phyloP scores from a whole-genome alignment of 1,140 invertebrate genomes.

The Odontomachus brunneus region DNA sequence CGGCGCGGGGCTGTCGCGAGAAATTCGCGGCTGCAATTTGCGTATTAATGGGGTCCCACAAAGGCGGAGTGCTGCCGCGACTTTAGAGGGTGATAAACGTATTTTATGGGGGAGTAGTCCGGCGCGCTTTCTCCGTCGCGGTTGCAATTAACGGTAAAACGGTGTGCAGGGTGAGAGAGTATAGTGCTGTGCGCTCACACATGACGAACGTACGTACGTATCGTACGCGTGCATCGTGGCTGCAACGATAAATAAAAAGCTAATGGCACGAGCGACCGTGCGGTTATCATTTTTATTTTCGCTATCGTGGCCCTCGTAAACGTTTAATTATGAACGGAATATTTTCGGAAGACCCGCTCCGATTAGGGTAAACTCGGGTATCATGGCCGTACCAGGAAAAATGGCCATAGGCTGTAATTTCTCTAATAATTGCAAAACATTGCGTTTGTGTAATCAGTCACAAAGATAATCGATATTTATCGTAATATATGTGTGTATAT shows the following conservation, averaged over 20 bases:
- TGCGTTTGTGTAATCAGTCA: no score
- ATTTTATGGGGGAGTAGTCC: slow-evolving; percentile 70
- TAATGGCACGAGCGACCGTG: slow-evolving; percentile 45
- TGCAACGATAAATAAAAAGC: slow-evolving; percentile 65
- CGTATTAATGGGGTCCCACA: slow-evolving; percentile 69
- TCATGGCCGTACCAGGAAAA: no score
- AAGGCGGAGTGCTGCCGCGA: slow-evolving; percentile 53
- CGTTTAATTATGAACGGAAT: slow-evolving; percentile 43
- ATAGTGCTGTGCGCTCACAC: background rate
- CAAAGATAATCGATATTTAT: no score
- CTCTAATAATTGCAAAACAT: no score
- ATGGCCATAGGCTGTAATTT: no score
- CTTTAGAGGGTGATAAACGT: slow-evolving; percentile 78
- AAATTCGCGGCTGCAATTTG: slow-evolving; percentile 69
- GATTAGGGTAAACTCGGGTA: no score
- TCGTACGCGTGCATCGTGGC: background rate
- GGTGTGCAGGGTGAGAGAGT: slow-evolving; percentile 28
- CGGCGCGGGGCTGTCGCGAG: background rate
- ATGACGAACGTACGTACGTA: slow-evolving; percentile 3
- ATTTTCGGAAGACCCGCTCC: background rate
- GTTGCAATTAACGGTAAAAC: slow-evolving; percentile 75
- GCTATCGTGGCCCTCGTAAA: background rate
- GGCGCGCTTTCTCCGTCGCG: slow-evolving; percentile 61
- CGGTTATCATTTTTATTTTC: slow-evolving; percentile 61
- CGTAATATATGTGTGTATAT: no score